phyloP scores from a whole-genome alignment of 2,797 vertebrate species.

The Geotrypetes seraphini region DNA sequence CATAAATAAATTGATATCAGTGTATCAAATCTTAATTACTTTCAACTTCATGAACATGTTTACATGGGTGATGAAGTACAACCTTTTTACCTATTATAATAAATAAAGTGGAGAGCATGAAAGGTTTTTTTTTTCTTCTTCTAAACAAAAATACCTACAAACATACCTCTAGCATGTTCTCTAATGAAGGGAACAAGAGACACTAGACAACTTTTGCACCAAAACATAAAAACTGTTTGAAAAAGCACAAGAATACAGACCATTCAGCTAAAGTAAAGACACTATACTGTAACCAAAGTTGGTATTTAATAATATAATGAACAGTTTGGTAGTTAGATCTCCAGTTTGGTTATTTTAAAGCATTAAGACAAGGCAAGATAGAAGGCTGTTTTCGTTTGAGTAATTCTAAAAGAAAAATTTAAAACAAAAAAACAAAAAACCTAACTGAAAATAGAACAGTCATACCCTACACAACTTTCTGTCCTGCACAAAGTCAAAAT shows the following conservation, averaged over 20 bases:
- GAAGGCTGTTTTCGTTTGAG: constrained; percentile 87
- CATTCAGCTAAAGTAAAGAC: constrained; percentile 92
- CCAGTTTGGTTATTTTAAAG: constrained; percentile 98
- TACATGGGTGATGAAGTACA: constrained; percentile 89
- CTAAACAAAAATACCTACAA: constrained; percentile 89
- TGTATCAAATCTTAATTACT: constrained; percentile 98
- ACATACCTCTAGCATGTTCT: constrained; percentile 80
- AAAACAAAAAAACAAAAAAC: constrained; percentile 43
- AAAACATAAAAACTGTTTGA: constrained; percentile 79
- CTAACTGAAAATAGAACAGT: constrained; percentile 70
- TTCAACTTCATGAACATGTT: constrained; percentile 96
- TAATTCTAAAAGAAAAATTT: constrained; percentile 76
- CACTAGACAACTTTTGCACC: constrained; percentile 87
- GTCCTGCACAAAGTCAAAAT: constrained; percentile 81
- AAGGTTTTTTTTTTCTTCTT: constrained; percentile 56
- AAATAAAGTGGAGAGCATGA: constrained; percentile 91
- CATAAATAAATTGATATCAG: constrained; percentile 99
- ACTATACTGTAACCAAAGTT: constrained; percentile 90
- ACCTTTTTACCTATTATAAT: constrained; percentile 89
- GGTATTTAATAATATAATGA: constrained; percentile 87
- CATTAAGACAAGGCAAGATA: constrained; percentile 98
- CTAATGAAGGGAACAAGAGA: constrained; percentile 80
- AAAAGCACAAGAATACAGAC: constrained; percentile 90
- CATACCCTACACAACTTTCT: constrained; percentile 79
- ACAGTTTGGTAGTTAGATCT: constrained; percentile 90